These are phyloP conservation scores for Norana najaformis DNA, from an alignment of 2,888 invertebrate species.

Conservation along the genomic window DNA sequence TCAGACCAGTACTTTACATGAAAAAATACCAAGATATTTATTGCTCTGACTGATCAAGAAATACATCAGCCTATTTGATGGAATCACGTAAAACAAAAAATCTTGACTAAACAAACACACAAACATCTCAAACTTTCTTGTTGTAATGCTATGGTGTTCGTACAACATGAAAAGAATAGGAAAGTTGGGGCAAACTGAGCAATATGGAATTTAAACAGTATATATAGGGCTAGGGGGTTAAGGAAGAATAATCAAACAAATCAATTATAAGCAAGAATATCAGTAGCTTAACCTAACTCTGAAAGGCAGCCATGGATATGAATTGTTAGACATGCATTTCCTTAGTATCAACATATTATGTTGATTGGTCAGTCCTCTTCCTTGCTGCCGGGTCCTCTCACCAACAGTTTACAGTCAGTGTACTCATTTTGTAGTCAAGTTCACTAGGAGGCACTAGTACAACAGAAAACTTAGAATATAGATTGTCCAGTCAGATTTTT, in stretches of 20 bases:
- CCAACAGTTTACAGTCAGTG: background rate
- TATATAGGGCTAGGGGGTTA: background rate
- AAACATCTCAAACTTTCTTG: no score
- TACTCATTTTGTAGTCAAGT: no score
- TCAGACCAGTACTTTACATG: background rate
- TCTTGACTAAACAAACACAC: background rate
- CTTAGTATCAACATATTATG: background rate
- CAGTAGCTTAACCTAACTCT: no score
- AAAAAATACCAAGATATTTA: background rate
- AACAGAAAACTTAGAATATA: background rate
- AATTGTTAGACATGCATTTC: no score
- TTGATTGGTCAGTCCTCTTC: no score
- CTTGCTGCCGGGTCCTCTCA: background rate
- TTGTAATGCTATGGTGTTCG: no score
- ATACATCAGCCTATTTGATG: background rate
- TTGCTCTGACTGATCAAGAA: background rate
- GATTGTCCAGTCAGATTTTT: background rate
- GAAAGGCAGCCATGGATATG: background rate
- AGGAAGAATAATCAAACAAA: background rate
- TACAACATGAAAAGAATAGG: background rate
- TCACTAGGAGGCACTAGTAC: background rate
- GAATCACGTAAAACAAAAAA: background rate
- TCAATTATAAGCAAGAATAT: background rate
- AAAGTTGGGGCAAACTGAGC: background rate
- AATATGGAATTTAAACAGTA: background rate